phyloP scores from a whole-genome alignment of 2,888 invertebrate species.

The Agrotis clavis region DNA sequence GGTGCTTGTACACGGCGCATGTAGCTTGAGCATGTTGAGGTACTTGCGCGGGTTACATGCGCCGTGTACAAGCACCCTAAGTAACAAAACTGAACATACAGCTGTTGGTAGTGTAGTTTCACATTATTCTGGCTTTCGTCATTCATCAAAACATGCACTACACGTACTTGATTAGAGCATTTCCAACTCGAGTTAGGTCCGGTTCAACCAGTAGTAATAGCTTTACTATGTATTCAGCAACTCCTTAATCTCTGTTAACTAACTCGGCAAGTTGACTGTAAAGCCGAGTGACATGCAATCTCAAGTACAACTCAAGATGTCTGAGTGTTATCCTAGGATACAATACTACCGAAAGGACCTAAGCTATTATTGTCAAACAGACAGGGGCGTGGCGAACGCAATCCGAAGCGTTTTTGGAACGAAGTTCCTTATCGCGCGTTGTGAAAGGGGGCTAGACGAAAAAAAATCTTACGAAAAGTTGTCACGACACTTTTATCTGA shows the following conservation, averaged over 20 bases:
- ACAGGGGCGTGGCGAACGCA: too few species aligned
- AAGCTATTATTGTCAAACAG: too few species aligned
- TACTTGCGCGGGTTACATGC: too few species aligned
- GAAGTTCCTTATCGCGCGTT: too few species aligned
- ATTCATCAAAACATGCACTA: conserved; percentile 3
- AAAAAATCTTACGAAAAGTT: too few species aligned
- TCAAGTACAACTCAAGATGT: conserved; percentile 4
- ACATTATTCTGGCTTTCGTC: neutral
- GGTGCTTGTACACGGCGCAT: too few species aligned
- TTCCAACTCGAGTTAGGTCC: conserved; percentile 1
- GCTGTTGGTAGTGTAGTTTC: neutral
- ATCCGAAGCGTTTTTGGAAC: too few species aligned
- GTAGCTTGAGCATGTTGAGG: too few species aligned
- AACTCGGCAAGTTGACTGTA: conserved; percentile 22
- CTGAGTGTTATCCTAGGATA: conserved; percentile 4
- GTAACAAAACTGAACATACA: conserved; percentile 17
- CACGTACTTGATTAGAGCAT: conserved; percentile 9
- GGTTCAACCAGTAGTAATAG: neutral
- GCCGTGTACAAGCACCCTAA: too few species aligned
- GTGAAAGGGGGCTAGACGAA: too few species aligned
- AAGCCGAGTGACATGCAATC: conserved; percentile 9
- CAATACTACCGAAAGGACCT: neutral
- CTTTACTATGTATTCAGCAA: conserved; percentile 10
- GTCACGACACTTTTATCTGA: too few species aligned
- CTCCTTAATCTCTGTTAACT: conserved; percentile 30